Base-by-base conservation (phyloP, 2,113 vertebrate genomes). In the Phylloscopus trochilus region DNA sequence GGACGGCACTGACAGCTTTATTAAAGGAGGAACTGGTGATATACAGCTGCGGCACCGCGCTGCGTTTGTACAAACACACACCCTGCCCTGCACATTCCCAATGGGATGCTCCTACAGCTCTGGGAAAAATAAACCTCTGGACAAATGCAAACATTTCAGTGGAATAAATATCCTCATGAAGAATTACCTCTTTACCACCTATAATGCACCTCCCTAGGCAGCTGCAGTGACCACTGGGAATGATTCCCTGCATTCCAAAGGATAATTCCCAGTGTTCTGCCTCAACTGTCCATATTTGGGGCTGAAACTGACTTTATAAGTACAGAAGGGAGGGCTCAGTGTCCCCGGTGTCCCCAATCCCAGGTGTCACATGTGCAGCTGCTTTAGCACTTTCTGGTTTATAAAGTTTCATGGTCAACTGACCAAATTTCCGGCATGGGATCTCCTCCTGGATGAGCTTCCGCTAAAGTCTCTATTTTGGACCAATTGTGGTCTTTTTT, bases 401-500 rank as follows among this genome's bases (percentile, higher is more conserved):
- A 16, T 58, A 47, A 21, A 69, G 51, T 55, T 91, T 89, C 59
- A 27, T 37, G 91, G 49, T 18, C 83, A 27, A 79, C 58, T 0
- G 95, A 81, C 70, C 82, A 87, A 26, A 77, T 11, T 49, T 47
- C 66, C 0, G 7, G 73, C 4, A 2, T 1, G 2, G 92, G 41
- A n/a, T 75, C 84, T 16, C 93, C 91, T 31, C 47, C 63, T 0
- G 1, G 5, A 9, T n/a, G 53, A 0, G 33, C 56, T 41, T 76
- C 95, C 0, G 37, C 74, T 2, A 97, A 81, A 2, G 94, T 90
- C 49, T 97, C 91, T 43, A 98, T 98, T 91, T 97, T 98, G 84
- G 97, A 97, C 97, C 97, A 98, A 0, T 98, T 98, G 30, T 97
- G 97, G 84, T 97, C 79, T 60, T 97, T 97, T 70, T 97, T 98